A percentile compares a stretch with the other conserved stretches of the same genome.
Conservation (phyloP, 2,797 vertebrate genomes). For the Sebastes alutus region DNA sequence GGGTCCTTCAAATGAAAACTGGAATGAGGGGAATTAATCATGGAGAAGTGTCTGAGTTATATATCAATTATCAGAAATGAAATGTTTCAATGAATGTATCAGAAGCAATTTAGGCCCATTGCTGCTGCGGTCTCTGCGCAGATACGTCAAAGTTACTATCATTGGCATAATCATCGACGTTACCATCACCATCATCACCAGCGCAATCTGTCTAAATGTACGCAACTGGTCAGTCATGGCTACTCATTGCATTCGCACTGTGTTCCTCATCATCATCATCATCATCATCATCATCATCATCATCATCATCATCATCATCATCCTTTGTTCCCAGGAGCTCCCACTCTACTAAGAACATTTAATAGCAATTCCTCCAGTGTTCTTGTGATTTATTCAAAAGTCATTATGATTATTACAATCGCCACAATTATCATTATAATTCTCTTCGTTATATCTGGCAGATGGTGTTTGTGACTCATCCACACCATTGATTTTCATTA, state of each 20-base stretch:
- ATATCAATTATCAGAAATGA: conserved; percentile 53
- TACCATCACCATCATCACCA: not conserved
- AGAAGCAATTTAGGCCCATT: conserved; percentile 8
- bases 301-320: not conserved
- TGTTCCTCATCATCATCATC: not conserved
- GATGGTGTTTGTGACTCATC: conserved; percentile 8
- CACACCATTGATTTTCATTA: not conserved
- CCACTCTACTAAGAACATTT: not conserved
- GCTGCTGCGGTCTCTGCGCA: rapidly evolving
- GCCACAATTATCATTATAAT: not conserved
- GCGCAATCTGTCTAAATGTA: not conserved
- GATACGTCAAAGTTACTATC: not conserved
- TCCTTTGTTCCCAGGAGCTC: not conserved
- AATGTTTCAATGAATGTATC: conserved; percentile 42
- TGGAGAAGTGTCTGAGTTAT: conserved; percentile 29
- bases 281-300: not conserved
- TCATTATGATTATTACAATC: not conserved
- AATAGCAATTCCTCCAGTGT: not conserved
- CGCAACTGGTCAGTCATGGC: not conserved
- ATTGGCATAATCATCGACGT: not conserved
- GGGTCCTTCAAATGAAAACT: conserved; percentile 36
- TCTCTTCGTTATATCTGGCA: not conserved
- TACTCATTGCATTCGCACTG: not conserved
- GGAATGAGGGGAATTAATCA: conserved; percentile 60
- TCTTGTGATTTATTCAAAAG: not conserved